These are phyloP conservation scores for Halcyon leucocephala DNA, from an alignment of 2,797 vertebrate species.

Conservation along the genomic window DNA sequence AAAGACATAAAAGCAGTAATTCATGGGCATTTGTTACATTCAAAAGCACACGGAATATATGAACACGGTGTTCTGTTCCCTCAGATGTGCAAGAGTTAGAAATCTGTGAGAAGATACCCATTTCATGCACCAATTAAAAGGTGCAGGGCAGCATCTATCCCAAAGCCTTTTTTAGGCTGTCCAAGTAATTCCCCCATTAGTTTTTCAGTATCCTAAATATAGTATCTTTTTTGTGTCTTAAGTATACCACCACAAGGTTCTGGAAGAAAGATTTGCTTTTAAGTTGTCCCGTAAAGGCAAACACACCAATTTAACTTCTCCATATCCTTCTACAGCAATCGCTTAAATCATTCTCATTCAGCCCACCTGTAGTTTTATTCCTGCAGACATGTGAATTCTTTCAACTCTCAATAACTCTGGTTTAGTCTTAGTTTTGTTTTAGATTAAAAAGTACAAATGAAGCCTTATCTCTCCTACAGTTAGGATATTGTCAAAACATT, in stretches of 20 bases:
- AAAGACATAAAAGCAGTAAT: not conserved
- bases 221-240: not conserved
- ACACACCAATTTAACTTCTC: not conserved
- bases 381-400: not conserved
- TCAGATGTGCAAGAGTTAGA: not conserved
- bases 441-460: not conserved
- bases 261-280: not conserved
- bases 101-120: slow-evolving; percentile 10
- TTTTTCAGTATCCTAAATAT: not conserved
- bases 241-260: not conserved
- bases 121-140: slow-evolving; percentile 46
- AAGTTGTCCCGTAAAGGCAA: not conserved
- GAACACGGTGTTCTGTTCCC: not conserved
- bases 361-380: not conserved
- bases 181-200: not conserved
- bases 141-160: not conserved
- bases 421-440: not conserved
- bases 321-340: not conserved
- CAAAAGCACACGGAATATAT: not conserved
- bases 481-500: not conserved
- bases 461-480: not conserved
- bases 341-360: not conserved
- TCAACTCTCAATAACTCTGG: not conserved
- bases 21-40: not conserved
- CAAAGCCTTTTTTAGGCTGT: not conserved